A percentile compares a stretch with the other conserved stretches of the same genome.
Evolutionary conservation across 2,888 invertebrate species (phyloP).

Genomic region (Griposia aprilina): DNA sequence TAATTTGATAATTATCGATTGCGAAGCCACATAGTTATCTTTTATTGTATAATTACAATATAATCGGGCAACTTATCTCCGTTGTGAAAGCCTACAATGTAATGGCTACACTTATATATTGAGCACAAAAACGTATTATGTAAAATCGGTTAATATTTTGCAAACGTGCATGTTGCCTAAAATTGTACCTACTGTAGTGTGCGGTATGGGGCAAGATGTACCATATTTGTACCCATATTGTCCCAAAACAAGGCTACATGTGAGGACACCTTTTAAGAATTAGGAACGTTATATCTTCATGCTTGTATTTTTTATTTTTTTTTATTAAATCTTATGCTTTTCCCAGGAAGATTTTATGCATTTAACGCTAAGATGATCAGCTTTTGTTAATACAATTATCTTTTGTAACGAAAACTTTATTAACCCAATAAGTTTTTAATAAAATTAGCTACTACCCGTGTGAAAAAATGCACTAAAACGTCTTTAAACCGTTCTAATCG

Average conservation of each 20-base stretch:
- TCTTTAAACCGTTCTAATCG: neutral
- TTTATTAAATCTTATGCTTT: neutral
- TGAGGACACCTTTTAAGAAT: neutral
- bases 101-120: conserved; percentile 35
- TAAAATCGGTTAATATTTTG: conserved; percentile 47
- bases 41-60: conserved; percentile 62
- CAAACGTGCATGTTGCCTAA: conserved; percentile 10
- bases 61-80: conserved; percentile 59
- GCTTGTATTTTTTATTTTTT: neutral
- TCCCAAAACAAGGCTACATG: neutral
- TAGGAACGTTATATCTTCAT: neutral
- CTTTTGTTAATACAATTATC: neutral
- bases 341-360: neutral
- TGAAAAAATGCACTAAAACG: conserved; percentile 14
- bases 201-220: neutral
- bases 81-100: conserved; percentile 54
- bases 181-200: neutral
- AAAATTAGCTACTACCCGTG: conserved; percentile 9
- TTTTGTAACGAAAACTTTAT: conserved; percentile 1
- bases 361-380: neutral
- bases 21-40: conserved; percentile 51
- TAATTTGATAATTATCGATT: conserved; percentile 56
- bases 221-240: neutral
- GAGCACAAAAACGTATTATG: conserved; percentile 42
- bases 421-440: neutral